Evolutionary conservation across 2,888 invertebrate genomes (phyloP).

Genomic region (Lymantria dispar): DNA sequence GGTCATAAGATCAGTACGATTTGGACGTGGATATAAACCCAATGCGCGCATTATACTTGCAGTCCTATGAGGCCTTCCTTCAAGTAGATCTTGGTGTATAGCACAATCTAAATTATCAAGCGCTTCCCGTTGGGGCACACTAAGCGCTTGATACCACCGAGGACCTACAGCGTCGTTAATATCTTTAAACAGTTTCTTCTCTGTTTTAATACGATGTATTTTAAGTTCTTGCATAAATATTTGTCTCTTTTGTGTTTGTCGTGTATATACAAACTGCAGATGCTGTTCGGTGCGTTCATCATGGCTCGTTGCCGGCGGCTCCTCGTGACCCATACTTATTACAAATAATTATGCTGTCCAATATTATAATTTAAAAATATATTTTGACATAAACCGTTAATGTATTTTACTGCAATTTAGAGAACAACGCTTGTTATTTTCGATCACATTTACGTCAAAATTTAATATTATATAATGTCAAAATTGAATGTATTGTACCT

Average conservation of each 20-base stretch:
- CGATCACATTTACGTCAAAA: slow-evolving; percentile 2
- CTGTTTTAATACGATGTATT: slow-evolving; percentile 42
- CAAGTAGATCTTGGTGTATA: slow-evolving; percentile 66
- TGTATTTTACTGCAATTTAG: slow-evolving; percentile 47
- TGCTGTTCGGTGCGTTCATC: slow-evolving; percentile 42
- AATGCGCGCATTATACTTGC: slow-evolving; percentile 45
- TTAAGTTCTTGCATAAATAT: slow-evolving; percentile 67
- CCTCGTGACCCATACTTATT: slow-evolving; percentile 37
- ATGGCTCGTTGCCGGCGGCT: slow-evolving; percentile 42
- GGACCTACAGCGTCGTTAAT: slow-evolving; percentile 56
- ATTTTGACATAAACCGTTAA: background rate
- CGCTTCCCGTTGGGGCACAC: slow-evolving; percentile 57
- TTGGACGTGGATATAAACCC: slow-evolving; percentile 58
- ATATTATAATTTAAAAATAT: background rate
- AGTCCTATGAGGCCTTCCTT: slow-evolving; percentile 56
- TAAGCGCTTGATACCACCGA: slow-evolving; percentile 68
- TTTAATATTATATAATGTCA: slow-evolving; percentile 7
- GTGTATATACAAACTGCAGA: slow-evolving; percentile 53
- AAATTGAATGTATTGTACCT: too few species aligned
- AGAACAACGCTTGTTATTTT: slow-evolving; percentile 14
- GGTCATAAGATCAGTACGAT: slow-evolving; percentile 50
- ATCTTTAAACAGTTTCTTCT: slow-evolving; percentile 34
- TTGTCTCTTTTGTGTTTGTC: slow-evolving; percentile 53
- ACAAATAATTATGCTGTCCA: background rate
- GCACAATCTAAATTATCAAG: slow-evolving; percentile 50